These are phyloP conservation scores for Azemiops feae DNA, from an alignment of 2,113 vertebrate species.

Conservation along the genomic window DNA sequence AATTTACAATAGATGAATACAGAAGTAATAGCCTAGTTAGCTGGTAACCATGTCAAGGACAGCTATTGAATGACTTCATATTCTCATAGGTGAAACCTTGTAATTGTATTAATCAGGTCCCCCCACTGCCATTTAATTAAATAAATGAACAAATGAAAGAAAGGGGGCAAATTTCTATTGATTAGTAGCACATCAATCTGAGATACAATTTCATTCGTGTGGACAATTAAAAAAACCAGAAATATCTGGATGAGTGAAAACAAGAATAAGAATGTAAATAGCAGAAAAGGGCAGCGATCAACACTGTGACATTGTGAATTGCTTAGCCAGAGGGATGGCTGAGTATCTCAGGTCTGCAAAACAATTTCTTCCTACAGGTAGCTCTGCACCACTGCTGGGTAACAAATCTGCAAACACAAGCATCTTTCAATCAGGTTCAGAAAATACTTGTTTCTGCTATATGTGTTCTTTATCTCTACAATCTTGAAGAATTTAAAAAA, in stretches of 20 bases:
- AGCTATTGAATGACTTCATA: slow-evolving; percentile 30
- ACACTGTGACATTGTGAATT: not conserved
- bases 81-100: slow-evolving; percentile 31
- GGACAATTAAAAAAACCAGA: not conserved
- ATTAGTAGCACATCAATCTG: not conserved
- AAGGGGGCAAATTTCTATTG: slow-evolving; percentile 25
- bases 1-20: slow-evolving; percentile 21
- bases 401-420: slow-evolving; percentile 25
- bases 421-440: not conserved
- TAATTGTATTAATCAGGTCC: slow-evolving; percentile 18
- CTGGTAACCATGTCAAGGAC: slow-evolving; percentile 31
- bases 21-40: slow-evolving; percentile 50
- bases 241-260: not conserved
- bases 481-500: not conserved
- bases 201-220: slow-evolving; percentile 20
- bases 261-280: not conserved
- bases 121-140: not conserved
- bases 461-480: not conserved
- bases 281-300: not conserved
- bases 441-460: not conserved
- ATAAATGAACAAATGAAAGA: slow-evolving; percentile 4
- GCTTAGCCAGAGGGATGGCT: not conserved
- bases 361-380: not conserved
- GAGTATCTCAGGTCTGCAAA: not conserved
- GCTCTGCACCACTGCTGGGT: not conserved